Base-by-base conservation (phyloP, 2,888 invertebrate genomes). In the Ceratothoa steindachneri region DNA sequence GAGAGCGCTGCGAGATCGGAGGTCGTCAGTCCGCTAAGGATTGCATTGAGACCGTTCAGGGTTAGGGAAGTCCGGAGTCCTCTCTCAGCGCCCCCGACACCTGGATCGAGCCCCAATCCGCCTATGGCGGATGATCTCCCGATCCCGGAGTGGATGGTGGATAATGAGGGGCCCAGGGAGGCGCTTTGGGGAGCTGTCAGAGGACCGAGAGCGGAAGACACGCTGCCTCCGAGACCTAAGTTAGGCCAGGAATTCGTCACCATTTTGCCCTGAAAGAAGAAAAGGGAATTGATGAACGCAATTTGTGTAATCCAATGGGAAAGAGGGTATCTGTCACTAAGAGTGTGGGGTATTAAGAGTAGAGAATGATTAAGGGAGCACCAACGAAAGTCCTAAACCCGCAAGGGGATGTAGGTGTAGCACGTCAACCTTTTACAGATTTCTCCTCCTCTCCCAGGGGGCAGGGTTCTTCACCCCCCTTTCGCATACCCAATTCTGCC, bases 1-100 rank as follows among this genome's bases (percentile, higher is more conserved):
- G 70, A 70, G 1, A 70, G 64, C 0, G 70, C 70, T n/a, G 70
- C 30, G 1, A 70, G 22, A 3, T 70, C 70, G 15, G 70, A 55
- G 0, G 70, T 24, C 24, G 70, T 52, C 27, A 70, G 24, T 12
- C 64, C 64, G 9, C 60, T 60, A 12, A 60, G 24, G 12, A 60
- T 2, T 15, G 60, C 24, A 7, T 7, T 60, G 12, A 60, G 27
- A 24, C 60, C 60, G 27, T 60, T 60, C 12, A 60, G 60, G 22
- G 60, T 24, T 1, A 24, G 22, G 12, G 60, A n/a, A 3, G 12
- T 60, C 24, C 60, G n/a, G 2, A 24, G 22, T 12, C 60, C 60
- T 60, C 60, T 60, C 24, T 24, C 27, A 1, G 24, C 2, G 60
- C 27, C 27, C 19, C 52, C 52, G 1, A 24, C 19, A 1, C 19